Percentiles rank a stretch among this genome's conserved stretches.
These are phyloP conservation scores for Plestiodon gilberti DNA, from an alignment of 2,113 vertebrate genomes.

Conservation along the genomic window DNA sequence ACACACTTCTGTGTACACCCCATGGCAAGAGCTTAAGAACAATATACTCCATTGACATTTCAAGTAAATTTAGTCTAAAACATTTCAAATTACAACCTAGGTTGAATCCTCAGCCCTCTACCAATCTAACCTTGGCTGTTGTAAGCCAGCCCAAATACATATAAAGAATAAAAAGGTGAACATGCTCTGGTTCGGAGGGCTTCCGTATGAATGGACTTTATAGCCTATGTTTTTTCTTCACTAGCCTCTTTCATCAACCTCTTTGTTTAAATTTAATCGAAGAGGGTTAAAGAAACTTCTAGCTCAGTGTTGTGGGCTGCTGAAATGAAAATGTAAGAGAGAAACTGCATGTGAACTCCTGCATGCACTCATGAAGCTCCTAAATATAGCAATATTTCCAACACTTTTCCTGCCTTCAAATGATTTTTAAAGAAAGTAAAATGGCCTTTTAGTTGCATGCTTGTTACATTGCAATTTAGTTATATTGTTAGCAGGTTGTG, in stretches of 20 bases:
- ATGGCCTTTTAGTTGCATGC: not conserved
- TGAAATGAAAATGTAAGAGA: not conserved
- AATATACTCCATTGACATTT: not conserved
- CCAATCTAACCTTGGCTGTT: not conserved
- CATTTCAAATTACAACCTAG: not conserved
- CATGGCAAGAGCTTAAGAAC: not conserved
- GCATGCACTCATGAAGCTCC: not conserved
- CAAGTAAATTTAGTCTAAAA: not conserved
- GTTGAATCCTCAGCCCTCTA: not conserved
- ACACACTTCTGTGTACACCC: no score
- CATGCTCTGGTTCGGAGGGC: not conserved
- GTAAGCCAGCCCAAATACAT: not conserved
- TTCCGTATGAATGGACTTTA: not conserved
- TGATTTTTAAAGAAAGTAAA: not conserved
- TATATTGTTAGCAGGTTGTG: not conserved
- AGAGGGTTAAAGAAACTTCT: not conserved
- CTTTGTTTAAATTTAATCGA: not conserved
- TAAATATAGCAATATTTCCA: not conserved
- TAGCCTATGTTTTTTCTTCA: not conserved
- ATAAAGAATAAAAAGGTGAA: not conserved
- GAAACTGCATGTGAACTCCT: no score
- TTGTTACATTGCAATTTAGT: not conserved
- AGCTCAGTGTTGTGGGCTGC: not conserved
- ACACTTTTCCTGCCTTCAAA: not conserved
- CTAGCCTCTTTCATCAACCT: not conserved